Evolutionary conservation across 2,888 invertebrate species (phyloP).

Genomic region (Lysandra bellargus): DNA sequence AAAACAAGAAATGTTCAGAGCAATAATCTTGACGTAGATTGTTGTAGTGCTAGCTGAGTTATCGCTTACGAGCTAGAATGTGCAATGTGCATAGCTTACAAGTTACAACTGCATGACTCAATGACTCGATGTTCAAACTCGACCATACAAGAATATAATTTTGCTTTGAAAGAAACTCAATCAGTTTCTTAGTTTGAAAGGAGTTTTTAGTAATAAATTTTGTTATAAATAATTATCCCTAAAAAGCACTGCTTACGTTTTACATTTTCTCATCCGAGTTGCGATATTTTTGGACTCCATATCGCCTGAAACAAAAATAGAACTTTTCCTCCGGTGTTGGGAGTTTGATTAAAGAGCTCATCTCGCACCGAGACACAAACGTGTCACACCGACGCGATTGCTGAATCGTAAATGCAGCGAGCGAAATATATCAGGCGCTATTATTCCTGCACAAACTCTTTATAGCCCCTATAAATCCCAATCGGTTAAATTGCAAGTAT

Average conservation of each 20-base stretch:
- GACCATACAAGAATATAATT: not conserved
- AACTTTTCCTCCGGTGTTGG: constrained; percentile 19
- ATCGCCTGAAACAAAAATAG: constrained; percentile 1
- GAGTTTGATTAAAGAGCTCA: constrained; percentile 33
- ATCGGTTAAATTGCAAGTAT: constrained; percentile 39
- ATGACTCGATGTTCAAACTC: not conserved
- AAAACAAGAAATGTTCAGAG: constrained; percentile 47
- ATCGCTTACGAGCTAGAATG: not conserved
- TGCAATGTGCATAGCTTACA: constrained; percentile 10
- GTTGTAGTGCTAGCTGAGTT: constrained; percentile 37
- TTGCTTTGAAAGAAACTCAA: not conserved
- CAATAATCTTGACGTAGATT: constrained; percentile 51
- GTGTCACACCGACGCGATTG: constrained; percentile 30
- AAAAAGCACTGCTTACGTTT: not conserved
- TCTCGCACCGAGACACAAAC: constrained; percentile 32
- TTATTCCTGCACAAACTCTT: constrained; percentile 38
- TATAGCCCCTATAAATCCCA: constrained; percentile 40
- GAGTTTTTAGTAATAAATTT: not conserved
- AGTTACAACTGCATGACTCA: constrained; percentile 3
- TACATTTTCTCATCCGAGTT: not conserved
- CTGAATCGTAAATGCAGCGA: constrained; percentile 39
- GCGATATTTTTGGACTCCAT: not conserved
- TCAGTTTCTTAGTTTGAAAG: not conserved
- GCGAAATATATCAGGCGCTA: constrained; percentile 37
- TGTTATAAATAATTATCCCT: not conserved